Evolutionary conservation across 2,888 invertebrate genomes (phyloP), one percentile per base, ranked within the genome.

Genomic region (Agapostemon virescens): DNA sequence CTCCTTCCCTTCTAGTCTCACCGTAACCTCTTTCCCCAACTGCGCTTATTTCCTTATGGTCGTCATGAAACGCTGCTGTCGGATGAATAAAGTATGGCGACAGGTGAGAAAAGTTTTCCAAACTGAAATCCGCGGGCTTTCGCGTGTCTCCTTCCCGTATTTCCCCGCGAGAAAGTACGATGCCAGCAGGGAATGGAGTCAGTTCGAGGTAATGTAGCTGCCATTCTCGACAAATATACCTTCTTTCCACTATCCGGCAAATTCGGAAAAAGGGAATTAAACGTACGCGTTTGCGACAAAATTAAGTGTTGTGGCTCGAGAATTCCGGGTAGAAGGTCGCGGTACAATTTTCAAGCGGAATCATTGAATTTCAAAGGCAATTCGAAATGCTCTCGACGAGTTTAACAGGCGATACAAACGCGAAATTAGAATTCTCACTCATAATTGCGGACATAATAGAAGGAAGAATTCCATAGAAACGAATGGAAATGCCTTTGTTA

Each of bases 11-110:
- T 49, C 69, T 45, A 38, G 68, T n/a, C 52, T 13, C 40, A 11
- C 73, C 61, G 33, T 63, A 63, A 63, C 63, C 63, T 63, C 36
- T 63, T 63, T 63, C 36, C 61, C 36, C 20, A 63, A 63, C 63
- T 63, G 49, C 52, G 73, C 82, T 82, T 79, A 82, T 84, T 84
- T 82, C 75, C 81, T 58, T 81, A 80, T 66, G 63, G 79, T 67
- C 78, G 72, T 74, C 70, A 23, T 64, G 81, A 69, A 81, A 83
- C 68, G 73, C 70, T 49, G 74, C 66, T 75, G 78, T 82, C 69
- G 79, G 70, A 77, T 77, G 80, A 80, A 83, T 86, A 86, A 84
- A 83, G 83, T 77, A 84, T 74, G 80, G 70, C 61, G 72, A 77
- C 81, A 82, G 82, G 77, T 82, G 77, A 71, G 81, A 67, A 75